These are phyloP conservation scores for Python bivittatus DNA, from an alignment of 2,113 vertebrate species.

Conservation along the genomic window DNA sequence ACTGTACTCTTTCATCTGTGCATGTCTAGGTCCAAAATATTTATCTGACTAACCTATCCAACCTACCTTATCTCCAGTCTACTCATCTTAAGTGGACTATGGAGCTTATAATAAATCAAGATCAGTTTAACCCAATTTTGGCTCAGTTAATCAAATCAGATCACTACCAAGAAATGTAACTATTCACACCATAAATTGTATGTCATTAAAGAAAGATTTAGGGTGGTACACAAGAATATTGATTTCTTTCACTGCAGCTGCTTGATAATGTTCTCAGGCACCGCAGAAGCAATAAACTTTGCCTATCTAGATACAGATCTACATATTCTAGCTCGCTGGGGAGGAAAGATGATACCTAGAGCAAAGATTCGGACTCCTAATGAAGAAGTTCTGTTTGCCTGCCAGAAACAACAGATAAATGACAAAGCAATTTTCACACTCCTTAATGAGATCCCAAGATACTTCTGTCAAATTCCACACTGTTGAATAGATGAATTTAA, in stretches of 20 bases:
- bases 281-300: neutral
- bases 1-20: neutral
- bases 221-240: conserved; percentile 4
- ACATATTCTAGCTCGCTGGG: conserved; percentile 8
- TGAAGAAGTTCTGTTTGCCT: conserved; percentile 50
- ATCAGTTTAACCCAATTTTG: neutral
- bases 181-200: neutral
- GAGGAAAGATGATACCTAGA: conserved; percentile 38
- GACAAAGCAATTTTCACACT: conserved; percentile 67
- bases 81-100: neutral
- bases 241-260: neutral
- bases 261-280: conserved; percentile 19
- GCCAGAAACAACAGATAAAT: conserved; percentile 63
- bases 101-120: neutral
- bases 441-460: conserved; percentile 71
- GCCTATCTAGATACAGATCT: conserved; percentile 17
- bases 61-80: neutral
- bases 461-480: conserved; percentile 55
- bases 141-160: neutral
- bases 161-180: neutral
- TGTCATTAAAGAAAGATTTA: neutral
- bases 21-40: neutral
- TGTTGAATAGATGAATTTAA: conserved; percentile 61
- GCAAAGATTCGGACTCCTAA: conserved; percentile 53
- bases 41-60: neutral